These are phyloP conservation scores for Oxyura jamaicensis DNA, from an alignment of 2,113 vertebrate genomes.

Conservation along the genomic window DNA sequence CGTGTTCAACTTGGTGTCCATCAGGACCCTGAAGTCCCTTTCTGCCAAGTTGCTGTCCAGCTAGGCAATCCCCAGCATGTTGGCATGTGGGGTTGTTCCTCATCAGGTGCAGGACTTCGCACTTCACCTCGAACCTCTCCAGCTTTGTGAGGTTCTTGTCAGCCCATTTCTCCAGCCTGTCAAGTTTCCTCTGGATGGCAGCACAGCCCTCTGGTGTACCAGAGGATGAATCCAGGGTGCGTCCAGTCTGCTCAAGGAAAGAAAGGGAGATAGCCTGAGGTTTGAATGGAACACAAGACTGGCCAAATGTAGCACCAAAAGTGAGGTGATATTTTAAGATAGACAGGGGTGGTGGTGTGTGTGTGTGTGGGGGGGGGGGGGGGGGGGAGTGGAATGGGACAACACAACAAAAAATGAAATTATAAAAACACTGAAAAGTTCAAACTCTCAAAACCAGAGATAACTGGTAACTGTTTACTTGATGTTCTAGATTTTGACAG, in stretches of 20 bases:
- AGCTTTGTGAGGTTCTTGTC: not conserved
- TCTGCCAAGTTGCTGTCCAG: not conserved
- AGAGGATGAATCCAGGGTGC: not conserved
- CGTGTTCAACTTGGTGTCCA: not conserved
- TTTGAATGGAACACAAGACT: not conserved
- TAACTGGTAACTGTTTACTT: not conserved
- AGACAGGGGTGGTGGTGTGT: too few relatives aligned
- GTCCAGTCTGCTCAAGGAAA: not conserved
- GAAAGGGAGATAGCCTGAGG: not conserved
- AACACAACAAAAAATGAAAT: not conserved
- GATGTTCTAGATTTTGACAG: not conserved
- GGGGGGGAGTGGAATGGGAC: not conserved
- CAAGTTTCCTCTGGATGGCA: not conserved
- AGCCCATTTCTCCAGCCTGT: not conserved
- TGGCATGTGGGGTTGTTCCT: not conserved
- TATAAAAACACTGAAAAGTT: not conserved
- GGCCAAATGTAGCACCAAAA: not conserved
- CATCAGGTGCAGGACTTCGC: not conserved
- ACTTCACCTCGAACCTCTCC: not conserved
- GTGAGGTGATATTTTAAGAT: not conserved
- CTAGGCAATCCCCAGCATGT: not conserved
- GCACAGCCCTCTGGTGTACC: not conserved
- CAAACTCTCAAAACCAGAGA: not conserved
- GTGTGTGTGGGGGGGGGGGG: too few relatives aligned
- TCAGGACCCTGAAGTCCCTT: not conserved